phyloP scores from a whole-genome alignment of 2,888 invertebrate genomes.

The Crocallis elinguaria region DNA sequence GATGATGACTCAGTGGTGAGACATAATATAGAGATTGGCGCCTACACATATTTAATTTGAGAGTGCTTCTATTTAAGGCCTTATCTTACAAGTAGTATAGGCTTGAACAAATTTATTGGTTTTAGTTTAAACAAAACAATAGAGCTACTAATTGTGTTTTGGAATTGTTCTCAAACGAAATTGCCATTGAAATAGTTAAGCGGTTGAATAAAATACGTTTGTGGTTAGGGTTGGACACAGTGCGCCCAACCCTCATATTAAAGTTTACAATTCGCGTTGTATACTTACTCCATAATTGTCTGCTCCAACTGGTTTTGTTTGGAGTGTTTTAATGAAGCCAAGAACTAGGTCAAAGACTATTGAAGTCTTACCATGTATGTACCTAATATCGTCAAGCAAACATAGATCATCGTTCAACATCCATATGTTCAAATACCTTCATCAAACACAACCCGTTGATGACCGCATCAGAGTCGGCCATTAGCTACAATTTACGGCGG shows the following conservation, averaged over 20 bases:
- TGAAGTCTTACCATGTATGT: too few species aligned
- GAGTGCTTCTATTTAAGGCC: neutral
- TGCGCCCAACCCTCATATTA: neutral
- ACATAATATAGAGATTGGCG: too few species aligned
- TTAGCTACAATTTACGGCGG: neutral
- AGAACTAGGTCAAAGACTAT: too few species aligned
- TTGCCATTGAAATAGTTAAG: slow-evolving; percentile 8
- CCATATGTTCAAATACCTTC: neutral
- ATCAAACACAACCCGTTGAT: neutral
- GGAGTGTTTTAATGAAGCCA: too few species aligned
- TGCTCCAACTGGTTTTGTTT: neutral
- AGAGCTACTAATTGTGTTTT: neutral
- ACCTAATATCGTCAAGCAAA: too few species aligned
- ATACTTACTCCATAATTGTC: too few species aligned
- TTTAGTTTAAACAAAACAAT: neutral
- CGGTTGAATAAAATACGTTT: neutral
- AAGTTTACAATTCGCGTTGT: neutral
- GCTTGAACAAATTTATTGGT: neutral
- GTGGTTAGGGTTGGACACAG: neutral
- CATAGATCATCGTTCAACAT: neutral
- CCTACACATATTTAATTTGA: too few species aligned
- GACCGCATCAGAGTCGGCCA: neutral
- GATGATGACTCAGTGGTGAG: too few species aligned
- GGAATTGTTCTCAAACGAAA: slow-evolving; percentile 5
- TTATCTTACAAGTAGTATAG: neutral